Conservation (phyloP, 2,888 invertebrate species). For the Acleris holmiana region DNA sequence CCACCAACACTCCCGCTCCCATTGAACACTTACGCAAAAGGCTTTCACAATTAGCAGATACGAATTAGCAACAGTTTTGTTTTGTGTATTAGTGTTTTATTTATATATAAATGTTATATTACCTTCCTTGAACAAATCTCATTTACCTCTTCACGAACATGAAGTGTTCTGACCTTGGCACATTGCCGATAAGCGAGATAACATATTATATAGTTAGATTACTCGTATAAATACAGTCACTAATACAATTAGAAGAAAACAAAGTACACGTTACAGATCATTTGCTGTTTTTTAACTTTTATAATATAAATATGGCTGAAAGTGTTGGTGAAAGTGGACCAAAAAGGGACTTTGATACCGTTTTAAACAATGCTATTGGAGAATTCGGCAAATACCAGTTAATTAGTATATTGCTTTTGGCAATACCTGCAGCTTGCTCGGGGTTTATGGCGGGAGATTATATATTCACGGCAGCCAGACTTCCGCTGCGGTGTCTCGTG, state of each 20-base stretch:
- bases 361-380: conserved; percentile 66
- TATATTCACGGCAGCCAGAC: conserved; percentile 69
- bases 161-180: conserved; percentile 25
- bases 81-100: background rate
- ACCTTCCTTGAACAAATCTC: conserved; percentile 10
- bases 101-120: conserved; percentile 2
- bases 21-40: conserved; percentile 65
- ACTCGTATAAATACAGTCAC: conserved; percentile 28
- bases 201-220: conserved; percentile 18
- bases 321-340: conserved; percentile 51
- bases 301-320: conserved; percentile 46
- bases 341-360: conserved; percentile 60
- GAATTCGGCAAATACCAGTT: conserved; percentile 71
- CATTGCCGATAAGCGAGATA: conserved; percentile 37
- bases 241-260: conserved; percentile 20
- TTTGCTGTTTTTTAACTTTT: conserved; percentile 6
- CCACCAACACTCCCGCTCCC: conserved; percentile 54
- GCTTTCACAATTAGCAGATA: conserved; percentile 65
- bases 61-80: conserved; percentile 32
- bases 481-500: conserved; percentile 66
- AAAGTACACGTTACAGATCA: conserved; percentile 6
- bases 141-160: conserved; percentile 9
- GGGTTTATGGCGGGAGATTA: conserved; percentile 74
- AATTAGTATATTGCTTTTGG: conserved; percentile 59
- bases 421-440: conserved; percentile 62